Conservation (phyloP, 2,113 vertebrate species). For the Tonatia bakeri region DNA sequence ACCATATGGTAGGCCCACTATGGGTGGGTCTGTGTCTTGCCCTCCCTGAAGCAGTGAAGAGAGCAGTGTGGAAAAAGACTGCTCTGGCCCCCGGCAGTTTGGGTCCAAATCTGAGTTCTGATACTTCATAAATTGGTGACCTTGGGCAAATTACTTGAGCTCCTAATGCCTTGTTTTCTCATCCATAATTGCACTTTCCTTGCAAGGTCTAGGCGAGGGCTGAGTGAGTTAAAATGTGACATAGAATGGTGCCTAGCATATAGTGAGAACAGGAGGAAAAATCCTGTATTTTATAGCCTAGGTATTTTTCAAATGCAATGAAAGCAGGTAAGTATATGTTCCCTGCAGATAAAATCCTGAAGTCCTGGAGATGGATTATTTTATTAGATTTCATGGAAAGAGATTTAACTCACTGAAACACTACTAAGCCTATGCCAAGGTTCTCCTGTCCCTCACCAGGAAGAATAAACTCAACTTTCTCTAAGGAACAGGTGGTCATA, state of each 20-base stretch:
- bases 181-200: neutral
- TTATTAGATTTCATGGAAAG: neutral
- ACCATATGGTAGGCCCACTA: neutral
- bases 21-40: neutral
- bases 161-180: neutral
- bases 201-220: neutral
- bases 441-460: neutral
- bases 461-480: constrained; percentile 17
- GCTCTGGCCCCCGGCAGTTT: neutral
- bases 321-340: neutral
- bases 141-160: neutral
- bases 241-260: neutral
- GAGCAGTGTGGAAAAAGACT: neutral
- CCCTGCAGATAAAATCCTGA: neutral
- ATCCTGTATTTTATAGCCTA: neutral
- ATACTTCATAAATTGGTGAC: neutral
- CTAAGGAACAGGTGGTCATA: neutral
- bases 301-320: neutral
- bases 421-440: neutral
- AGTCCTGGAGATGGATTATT: neutral
- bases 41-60: neutral
- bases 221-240: neutral
- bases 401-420: neutral
- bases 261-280: neutral
- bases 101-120: neutral